Conservation (phyloP, 2,113 vertebrate species). For the Prinia subflava region DNA sequence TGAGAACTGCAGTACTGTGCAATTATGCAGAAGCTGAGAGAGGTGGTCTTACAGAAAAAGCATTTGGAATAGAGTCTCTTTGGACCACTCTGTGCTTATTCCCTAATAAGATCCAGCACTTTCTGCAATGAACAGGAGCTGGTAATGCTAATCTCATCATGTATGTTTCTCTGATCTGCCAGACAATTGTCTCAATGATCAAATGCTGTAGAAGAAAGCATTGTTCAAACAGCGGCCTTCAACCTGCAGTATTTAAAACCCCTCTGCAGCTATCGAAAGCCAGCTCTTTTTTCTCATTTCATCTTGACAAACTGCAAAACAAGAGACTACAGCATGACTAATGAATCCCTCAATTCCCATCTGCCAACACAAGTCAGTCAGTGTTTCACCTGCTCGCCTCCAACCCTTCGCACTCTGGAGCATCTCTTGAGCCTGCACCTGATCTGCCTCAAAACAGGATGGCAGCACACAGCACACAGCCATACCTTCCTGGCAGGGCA, state of each 20-base stretch:
- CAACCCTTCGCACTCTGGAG: fast-evolving
- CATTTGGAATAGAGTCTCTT: background rate
- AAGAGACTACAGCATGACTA: constrained; percentile 46
- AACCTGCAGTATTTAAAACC: background rate
- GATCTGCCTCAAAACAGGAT: background rate
- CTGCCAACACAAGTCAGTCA: constrained; percentile 39
- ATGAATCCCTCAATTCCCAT: constrained; percentile 33
- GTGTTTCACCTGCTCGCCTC: background rate
- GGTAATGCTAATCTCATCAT: background rate
- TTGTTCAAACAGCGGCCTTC: background rate
- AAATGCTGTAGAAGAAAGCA: background rate
- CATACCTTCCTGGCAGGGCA: background rate
- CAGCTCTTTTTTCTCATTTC: background rate
- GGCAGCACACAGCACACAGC: fast-evolving
- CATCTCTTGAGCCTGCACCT: background rate
- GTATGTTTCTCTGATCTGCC: background rate
- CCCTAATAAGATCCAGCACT: background rate
- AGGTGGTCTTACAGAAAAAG: background rate
- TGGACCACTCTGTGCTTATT: background rate
- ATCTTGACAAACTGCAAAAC: background rate
- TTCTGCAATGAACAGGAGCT: background rate
- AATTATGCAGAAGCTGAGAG: background rate
- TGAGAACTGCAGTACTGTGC: background rate
- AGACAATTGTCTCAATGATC: background rate
- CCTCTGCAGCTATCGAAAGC: background rate